phyloP scores from a whole-genome alignment of 2,888 invertebrate genomes.

The Lathronympha strigana region DNA sequence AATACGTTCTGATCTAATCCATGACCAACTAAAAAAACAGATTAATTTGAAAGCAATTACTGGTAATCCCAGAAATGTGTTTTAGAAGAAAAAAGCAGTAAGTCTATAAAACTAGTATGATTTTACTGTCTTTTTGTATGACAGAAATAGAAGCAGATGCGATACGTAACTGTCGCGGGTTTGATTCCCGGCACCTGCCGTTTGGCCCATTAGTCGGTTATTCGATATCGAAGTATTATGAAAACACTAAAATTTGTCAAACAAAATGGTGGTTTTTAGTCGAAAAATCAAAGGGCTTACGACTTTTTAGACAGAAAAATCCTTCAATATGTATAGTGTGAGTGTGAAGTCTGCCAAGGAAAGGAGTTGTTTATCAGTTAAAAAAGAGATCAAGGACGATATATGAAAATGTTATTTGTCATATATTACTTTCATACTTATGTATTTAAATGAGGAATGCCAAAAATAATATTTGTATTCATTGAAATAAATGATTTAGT shows the following conservation, averaged over 20 bases:
- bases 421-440: background rate
- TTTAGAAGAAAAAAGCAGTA: slow-evolving; percentile 11
- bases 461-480: too few relatives aligned
- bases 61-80: slow-evolving; percentile 22
- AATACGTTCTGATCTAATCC: slow-evolving; percentile 17
- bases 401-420: background rate
- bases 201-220: slow-evolving; percentile 75
- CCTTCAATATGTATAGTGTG: slow-evolving; percentile 22
- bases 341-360: slow-evolving; percentile 22
- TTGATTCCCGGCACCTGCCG: slow-evolving; percentile 81
- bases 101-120: slow-evolving; percentile 10
- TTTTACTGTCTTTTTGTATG: slow-evolving; percentile 14
- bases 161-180: slow-evolving; percentile 69
- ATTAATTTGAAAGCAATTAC: slow-evolving; percentile 38
- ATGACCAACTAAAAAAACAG: slow-evolving; percentile 5
- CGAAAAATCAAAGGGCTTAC: background rate
- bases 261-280: background rate
- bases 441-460: too few relatives aligned
- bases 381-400: slow-evolving; percentile 18
- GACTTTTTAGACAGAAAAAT: background rate
- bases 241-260: slow-evolving; percentile 23
- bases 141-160: slow-evolving; percentile 62
- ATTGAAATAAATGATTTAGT: too few relatives aligned
- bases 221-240: slow-evolving; percentile 73
- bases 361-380: slow-evolving; percentile 12